Evolutionary conservation across 2,113 vertebrate species (phyloP).

Genomic region (Calyptomena viridis): DNA sequence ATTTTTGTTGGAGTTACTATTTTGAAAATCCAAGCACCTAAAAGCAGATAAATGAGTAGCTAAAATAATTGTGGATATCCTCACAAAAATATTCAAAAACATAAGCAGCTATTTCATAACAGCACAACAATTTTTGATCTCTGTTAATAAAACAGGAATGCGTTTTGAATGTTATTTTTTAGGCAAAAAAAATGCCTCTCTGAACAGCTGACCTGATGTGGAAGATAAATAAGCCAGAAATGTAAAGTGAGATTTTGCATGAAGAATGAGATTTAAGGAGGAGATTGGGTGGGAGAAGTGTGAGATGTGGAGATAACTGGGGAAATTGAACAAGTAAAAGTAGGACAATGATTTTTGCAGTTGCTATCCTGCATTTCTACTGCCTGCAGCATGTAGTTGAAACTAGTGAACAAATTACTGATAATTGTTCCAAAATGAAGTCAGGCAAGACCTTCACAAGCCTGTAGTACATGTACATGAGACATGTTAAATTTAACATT

Average conservation of each 20-base stretch:
- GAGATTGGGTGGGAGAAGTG: not conserved
- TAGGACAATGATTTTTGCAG: not conserved
- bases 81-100: not conserved
- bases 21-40: not conserved
- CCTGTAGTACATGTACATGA: not conserved
- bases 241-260: not conserved
- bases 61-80: not conserved
- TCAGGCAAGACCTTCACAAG: not conserved
- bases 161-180: not conserved
- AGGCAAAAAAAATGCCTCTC: accelerated
- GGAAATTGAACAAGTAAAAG: not conserved
- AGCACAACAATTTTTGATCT: not conserved
- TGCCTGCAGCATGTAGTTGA: accelerated
- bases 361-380: not conserved
- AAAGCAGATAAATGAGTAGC: not conserved
- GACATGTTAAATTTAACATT: not conserved
- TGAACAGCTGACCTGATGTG: not conserved
- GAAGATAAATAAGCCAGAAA: not conserved
- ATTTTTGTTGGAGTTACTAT: accelerated
- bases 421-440: not conserved
- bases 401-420: not conserved
- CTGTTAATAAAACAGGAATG: not conserved
- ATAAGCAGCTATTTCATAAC: not conserved
- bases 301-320: not conserved
- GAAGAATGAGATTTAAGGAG: not conserved